Evolutionary conservation across 1,140 invertebrate genomes (phyloP).

Genomic region (Spodoptera frugiperda): DNA sequence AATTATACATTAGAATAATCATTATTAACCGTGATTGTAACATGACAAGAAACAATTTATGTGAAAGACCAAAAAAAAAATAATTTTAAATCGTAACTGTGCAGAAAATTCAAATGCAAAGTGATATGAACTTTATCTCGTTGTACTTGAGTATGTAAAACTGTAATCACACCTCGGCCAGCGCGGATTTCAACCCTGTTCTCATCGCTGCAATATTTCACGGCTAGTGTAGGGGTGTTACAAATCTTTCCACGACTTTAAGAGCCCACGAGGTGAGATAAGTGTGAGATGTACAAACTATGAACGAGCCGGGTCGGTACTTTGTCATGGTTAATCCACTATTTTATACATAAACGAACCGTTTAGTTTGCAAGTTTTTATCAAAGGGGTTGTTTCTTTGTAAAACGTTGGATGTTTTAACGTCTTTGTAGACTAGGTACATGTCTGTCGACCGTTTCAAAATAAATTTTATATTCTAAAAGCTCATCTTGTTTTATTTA

Average conservation of each 20-base stretch:
- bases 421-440: no score
- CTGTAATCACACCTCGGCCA: slow-evolving; percentile 21
- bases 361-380: neutral
- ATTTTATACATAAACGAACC: slow-evolving; percentile 19
- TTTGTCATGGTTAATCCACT: slow-evolving; percentile 32
- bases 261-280: slow-evolving; percentile 40
- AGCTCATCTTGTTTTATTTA: neutral
- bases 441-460: no score
- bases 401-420: no score
- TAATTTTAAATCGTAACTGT: no score
- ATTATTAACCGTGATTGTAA: no score
- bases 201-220: slow-evolving; percentile 39
- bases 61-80: no score
- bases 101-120: neutral
- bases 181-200: slow-evolving; percentile 26
- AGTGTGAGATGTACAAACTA: slow-evolving; percentile 39
- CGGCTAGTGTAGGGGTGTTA: slow-evolving; percentile 14
- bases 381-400: neutral
- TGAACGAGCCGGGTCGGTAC: neutral
- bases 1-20: no score
- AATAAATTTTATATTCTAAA: no score
- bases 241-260: slow-evolving; percentile 40
- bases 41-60: no score
- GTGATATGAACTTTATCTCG: neutral
- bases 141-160: slow-evolving; percentile 16